Evolutionary conservation across 1,140 invertebrate species (phyloP).

Genomic region (Dreissena polymorpha): DNA sequence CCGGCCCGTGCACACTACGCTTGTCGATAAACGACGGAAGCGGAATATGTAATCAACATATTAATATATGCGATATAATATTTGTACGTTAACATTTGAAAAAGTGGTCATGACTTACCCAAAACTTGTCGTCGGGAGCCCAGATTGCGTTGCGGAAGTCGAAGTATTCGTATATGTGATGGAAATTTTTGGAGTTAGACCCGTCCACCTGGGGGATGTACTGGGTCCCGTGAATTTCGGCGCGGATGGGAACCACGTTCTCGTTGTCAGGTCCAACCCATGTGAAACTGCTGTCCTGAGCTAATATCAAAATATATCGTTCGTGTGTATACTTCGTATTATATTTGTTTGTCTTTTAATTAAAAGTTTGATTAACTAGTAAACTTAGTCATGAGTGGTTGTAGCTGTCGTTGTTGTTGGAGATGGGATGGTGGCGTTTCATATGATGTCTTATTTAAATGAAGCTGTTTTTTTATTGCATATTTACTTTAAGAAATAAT

Average conservation of each 20-base stretch:
- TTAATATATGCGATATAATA: too few species aligned
- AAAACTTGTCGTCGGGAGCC: constrained; percentile 49
- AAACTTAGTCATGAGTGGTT: neutral
- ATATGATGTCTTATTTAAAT: too few species aligned
- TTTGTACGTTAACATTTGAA: too few species aligned
- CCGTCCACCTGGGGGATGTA: neutral
- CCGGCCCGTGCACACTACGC: too few species aligned
- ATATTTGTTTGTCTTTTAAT: neutral
- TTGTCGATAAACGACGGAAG: too few species aligned
- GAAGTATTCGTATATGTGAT: constrained; percentile 65
- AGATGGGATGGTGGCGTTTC: too few species aligned
- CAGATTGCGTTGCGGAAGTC: constrained; percentile 54
- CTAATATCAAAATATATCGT: neutral
- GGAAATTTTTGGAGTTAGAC: constrained; percentile 23
- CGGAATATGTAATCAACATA: too few species aligned
- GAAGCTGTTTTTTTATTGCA: too few species aligned
- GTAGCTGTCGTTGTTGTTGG: too few species aligned
- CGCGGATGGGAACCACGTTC: constrained; percentile 56
- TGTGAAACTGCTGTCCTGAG: neutral
- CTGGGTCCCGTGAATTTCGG: constrained; percentile 46
- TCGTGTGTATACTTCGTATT: neutral
- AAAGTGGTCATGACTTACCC: constrained; percentile 48
- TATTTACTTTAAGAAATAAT: too few species aligned
- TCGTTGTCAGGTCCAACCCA: constrained; percentile 43
- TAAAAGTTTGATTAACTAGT: neutral